A percentile compares a stretch with the other conserved stretches of the same genome.
These are phyloP conservation scores for Myzus persicae DNA, from an alignment of 1,140 invertebrate genomes.

Conservation along the genomic window DNA sequence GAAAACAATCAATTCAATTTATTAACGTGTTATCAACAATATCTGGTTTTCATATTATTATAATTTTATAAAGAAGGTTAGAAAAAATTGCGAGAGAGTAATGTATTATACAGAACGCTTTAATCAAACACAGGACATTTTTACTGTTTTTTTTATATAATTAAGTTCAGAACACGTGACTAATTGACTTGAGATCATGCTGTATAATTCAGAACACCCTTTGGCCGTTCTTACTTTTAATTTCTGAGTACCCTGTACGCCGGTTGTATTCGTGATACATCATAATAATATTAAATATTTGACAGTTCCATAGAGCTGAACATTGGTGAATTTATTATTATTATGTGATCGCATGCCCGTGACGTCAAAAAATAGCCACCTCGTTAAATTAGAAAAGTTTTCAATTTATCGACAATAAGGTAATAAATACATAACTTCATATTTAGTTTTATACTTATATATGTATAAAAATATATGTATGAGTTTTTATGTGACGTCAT, in stretches of 20 bases:
- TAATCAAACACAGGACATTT: no score
- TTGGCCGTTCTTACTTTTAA: no score
- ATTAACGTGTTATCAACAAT: no score
- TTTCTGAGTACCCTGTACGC: neutral
- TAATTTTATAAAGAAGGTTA: no score
- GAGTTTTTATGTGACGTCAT: no score
- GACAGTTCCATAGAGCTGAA: neutral
- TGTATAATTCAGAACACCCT: neutral
- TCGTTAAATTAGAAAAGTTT: neutral
- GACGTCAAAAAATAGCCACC: neutral
- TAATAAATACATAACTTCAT: neutral
- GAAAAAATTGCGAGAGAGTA: no score
- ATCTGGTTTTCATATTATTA: no score
- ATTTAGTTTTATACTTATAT: neutral
- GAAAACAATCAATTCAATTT: no score
- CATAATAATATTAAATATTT: neutral
- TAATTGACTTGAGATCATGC: neutral
- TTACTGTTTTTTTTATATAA: neutral
- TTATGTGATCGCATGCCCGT: neutral
- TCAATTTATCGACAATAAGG: neutral
- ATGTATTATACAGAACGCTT: no score
- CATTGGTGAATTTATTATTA: neutral
- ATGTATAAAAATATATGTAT: no score
- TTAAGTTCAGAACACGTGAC: no score
- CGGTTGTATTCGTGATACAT: neutral